Conservation (phyloP, 2,113 vertebrate species). For the Petromus typicus region DNA sequence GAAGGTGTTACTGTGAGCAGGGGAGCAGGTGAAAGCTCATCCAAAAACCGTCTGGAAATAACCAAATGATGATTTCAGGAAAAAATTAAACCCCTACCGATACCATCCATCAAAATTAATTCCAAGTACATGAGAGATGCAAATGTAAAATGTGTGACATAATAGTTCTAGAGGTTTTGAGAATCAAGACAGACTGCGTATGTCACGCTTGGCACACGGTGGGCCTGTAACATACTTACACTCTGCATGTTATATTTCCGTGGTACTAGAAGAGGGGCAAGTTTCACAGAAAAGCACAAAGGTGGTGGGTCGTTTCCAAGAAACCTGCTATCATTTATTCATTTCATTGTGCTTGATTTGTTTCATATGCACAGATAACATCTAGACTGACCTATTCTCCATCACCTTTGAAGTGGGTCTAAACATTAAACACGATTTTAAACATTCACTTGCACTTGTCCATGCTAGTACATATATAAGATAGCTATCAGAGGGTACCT, state of each 20-base stretch:
- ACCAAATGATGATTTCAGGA: not conserved
- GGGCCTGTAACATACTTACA: not conserved
- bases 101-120: not conserved
- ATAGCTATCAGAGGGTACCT: not conserved
- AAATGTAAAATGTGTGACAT: not conserved
- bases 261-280: not conserved
- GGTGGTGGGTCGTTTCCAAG: not conserved
- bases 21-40: not conserved
- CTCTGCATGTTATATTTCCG: not conserved
- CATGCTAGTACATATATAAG: not conserved
- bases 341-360: not conserved
- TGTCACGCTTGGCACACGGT: not conserved
- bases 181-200: not conserved
- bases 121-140: conserved; percentile 18
- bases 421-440: conserved; percentile 25
- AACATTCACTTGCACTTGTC: not conserved
- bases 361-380: not conserved
- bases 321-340: not conserved
- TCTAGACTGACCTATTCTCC: not conserved
- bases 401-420: not conserved
- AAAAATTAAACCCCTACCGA: not conserved
- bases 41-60: not conserved
- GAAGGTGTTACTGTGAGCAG: not conserved
- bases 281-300: not conserved
- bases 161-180: not conserved